Percentiles rank a stretch among this genome's conserved stretches.
Evolutionary conservation across 2,888 invertebrate species (phyloP).

Genomic region (Trisateles emortualis): DNA sequence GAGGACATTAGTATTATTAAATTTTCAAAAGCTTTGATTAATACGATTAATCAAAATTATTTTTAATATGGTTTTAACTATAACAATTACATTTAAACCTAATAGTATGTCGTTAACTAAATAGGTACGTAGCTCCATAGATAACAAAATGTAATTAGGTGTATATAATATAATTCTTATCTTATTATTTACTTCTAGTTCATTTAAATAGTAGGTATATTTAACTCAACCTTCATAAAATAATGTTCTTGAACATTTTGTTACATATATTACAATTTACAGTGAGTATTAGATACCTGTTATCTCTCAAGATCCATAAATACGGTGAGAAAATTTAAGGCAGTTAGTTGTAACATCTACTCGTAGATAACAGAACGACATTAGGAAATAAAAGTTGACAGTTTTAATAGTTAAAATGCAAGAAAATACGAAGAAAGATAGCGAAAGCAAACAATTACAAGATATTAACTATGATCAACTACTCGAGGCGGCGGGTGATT

Average conservation of each 20-base stretch:
- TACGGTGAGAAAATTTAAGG: conserved; percentile 10
- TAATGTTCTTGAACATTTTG: not conserved
- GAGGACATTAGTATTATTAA: no score
- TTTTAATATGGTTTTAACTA: no score
- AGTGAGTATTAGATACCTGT: conserved; percentile 16
- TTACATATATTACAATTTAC: conserved; percentile 9
- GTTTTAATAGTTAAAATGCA: not conserved
- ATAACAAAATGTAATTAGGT: not conserved
- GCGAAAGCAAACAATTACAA: not conserved
- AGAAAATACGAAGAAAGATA: not conserved
- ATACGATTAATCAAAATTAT: no score
- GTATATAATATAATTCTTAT: not conserved
- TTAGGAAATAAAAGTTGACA: no score
- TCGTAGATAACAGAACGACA: not conserved
- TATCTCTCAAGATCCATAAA: conserved; percentile 18
- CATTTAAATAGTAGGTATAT: not conserved
- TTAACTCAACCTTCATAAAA: not conserved
- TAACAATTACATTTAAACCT: no score
- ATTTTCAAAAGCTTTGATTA: no score
- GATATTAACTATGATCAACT: conserved; percentile 63
- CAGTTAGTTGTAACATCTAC: conserved; percentile 14
- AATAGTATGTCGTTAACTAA: no score
- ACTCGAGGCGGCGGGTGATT: conserved; percentile 66
- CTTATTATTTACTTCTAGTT: not conserved
- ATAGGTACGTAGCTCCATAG: no score